phyloP scores from a whole-genome alignment of 2,888 invertebrate species.

The Alloscopus bannaensis region DNA sequence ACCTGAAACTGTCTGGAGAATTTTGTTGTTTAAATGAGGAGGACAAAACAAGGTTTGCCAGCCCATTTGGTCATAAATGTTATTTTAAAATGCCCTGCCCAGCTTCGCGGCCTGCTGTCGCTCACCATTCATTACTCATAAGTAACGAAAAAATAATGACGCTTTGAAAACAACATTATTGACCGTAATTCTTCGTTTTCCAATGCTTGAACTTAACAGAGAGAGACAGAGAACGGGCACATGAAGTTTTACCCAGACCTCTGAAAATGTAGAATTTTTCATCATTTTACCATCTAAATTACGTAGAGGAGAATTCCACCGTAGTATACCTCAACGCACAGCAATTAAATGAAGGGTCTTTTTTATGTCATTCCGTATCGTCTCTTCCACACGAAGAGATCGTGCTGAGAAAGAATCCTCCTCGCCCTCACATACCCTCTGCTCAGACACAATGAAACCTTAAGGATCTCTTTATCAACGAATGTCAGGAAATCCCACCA shows the following conservation, averaged over 20 bases:
- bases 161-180: conserved; percentile 2
- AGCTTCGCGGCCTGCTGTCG: conserved; percentile 24
- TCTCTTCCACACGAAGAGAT: neutral
- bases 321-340: neutral
- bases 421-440: neutral
- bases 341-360: conserved; percentile 15
- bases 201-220: neutral
- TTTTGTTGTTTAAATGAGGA: neutral
- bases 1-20: too few relatives aligned
- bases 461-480: conserved; percentile 30
- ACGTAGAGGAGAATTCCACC: too few relatives aligned
- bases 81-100: conserved; percentile 37
- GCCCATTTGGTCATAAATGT: conserved; percentile 24
- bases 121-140: neutral
- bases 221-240: neutral
- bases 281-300: too few relatives aligned
- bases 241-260: neutral
- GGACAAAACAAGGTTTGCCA: conserved; percentile 24
- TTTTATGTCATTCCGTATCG: neutral
- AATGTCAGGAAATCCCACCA: conserved; percentile 15
- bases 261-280: neutral
- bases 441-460: conserved; percentile 6
- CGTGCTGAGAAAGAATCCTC: neutral
- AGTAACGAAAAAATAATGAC: conserved; percentile 12
- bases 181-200: neutral